These are phyloP conservation scores for Trissoscelio sp. DNA, from an alignment of 2,888 invertebrate genomes.

Conservation along the genomic window DNA sequence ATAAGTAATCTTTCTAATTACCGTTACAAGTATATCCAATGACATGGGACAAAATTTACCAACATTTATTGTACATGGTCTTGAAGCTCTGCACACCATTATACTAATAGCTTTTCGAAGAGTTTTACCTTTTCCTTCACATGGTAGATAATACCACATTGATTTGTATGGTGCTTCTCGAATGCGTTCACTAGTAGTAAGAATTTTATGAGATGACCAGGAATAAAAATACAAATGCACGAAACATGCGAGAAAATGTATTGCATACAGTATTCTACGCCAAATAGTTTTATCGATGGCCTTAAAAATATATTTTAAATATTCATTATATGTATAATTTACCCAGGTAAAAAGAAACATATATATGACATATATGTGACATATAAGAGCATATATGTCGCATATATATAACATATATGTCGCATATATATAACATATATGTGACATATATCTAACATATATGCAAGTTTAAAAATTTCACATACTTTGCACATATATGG, in stretches of 20 bases:
- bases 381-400: too few species aligned
- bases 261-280: slow-evolving; percentile 1
- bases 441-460: too few species aligned
- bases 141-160: slow-evolving; percentile 32
- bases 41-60: too few species aligned
- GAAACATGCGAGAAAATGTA: slow-evolving; percentile 8
- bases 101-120: slow-evolving; percentile 19
- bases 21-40: slow-evolving; percentile 20
- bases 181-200: not conserved
- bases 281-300: not conserved
- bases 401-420: too few species aligned
- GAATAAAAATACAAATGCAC: slow-evolving; percentile 33
- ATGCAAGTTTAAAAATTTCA: too few species aligned
- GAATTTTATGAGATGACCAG: slow-evolving; percentile 37
- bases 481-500: too few species aligned
- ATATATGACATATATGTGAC: too few species aligned
- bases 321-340: too few species aligned
- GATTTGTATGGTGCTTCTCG: slow-evolving; percentile 16
- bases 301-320: slow-evolving; percentile 3
- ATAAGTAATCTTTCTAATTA: not conserved
- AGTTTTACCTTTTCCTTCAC: slow-evolving; percentile 14
- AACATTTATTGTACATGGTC: too few species aligned
- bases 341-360: too few species aligned
- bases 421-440: too few species aligned
- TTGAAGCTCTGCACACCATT: slow-evolving; percentile 29